Conservation (phyloP, 2,888 invertebrate genomes). For the Tridacna crocea region DNA sequence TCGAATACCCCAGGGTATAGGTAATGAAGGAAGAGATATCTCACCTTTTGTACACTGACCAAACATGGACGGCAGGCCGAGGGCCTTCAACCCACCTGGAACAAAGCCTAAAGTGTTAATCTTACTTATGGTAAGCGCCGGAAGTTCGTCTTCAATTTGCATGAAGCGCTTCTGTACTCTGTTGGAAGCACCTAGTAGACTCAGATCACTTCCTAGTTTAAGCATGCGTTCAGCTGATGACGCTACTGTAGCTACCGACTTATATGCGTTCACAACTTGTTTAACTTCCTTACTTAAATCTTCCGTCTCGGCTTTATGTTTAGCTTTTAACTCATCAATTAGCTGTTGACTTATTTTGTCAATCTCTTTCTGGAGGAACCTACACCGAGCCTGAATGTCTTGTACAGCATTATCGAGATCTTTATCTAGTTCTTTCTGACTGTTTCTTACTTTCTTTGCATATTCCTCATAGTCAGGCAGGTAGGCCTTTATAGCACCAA, state of each 20-base stretch:
- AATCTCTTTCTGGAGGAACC: constrained; percentile 64
- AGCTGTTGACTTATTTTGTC: constrained; percentile 64
- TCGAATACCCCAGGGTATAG: constrained; percentile 68
- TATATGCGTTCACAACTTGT: constrained; percentile 52
- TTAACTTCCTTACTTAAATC: constrained; percentile 59
- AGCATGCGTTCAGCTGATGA: constrained; percentile 65
- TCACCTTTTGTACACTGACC: constrained; percentile 67
- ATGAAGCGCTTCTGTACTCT: constrained; percentile 65
- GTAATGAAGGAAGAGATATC: constrained; percentile 62
- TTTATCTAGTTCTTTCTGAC: constrained; percentile 61
- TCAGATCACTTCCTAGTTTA: constrained; percentile 64
- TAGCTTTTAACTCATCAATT: constrained; percentile 61
- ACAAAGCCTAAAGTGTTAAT: constrained; percentile 65
- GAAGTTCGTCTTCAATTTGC: constrained; percentile 67
- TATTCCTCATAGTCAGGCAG: constrained; percentile 65
- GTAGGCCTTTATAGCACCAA: constrained; percentile 69
- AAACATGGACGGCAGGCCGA: constrained; percentile 62
- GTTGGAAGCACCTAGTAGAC: constrained; percentile 60
- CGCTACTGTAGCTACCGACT: constrained; percentile 61
- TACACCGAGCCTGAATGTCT: constrained; percentile 62
- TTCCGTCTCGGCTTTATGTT: constrained; percentile 59
- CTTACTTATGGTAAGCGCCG: constrained; percentile 47
- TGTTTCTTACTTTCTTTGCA: constrained; percentile 54
- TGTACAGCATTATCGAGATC: constrained; percentile 63
- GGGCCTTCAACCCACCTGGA: constrained; percentile 59